Base-by-base conservation (phyloP, 2,888 invertebrate species). In the Hyposoter didymator region DNA sequence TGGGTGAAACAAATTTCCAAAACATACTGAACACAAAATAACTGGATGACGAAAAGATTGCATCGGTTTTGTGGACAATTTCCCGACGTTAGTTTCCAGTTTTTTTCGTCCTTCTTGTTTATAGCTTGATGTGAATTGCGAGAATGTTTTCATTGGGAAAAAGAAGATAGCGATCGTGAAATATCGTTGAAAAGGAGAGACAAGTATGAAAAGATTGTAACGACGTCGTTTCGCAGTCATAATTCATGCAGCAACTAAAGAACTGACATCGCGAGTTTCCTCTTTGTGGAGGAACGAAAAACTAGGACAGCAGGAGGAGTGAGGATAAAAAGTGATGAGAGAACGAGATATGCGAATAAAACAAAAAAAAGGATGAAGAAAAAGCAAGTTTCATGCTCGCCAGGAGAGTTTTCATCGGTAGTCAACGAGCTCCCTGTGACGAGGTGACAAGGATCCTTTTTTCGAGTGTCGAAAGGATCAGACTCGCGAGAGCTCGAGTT, bases 231-330 rank as follows among this genome's bases (percentile, higher is more conserved):
- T 28, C 14, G 1, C 59, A 39, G 28, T 64, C 72, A 67, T 78
- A 81, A 78, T 72, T 84, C 78, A 73, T 64, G 73, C 78, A 66
- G 49, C 28, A 59, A 45, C 72, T 17, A 73, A 73, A 67, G 73
- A 43, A 45, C 32, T 72, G 59, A 47, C 66, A 35, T 62, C 45
- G 59, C 67, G 66, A 49, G 43, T 49, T 17, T 55, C 72, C 47
- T n/a, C 59, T 67, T 81, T 66, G 67, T 47, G 72, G 64, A 84
- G 8, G 32, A 69, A n/a, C 39, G n/a, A 19, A 49, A 78, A 84
- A 79, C 47, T 79, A 79, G 84, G 70, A 64, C 73, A 52, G 43
- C 59, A 22, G 62, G 43, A 79, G 43, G 49, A 45, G 49, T 19
- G 7, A 39, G 8, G 32, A 14, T 12, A 52, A 39, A 73, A 35